These are phyloP conservation scores for Chaetops frenatus DNA, from an alignment of 2,113 vertebrate genomes.

Conservation along the genomic window DNA sequence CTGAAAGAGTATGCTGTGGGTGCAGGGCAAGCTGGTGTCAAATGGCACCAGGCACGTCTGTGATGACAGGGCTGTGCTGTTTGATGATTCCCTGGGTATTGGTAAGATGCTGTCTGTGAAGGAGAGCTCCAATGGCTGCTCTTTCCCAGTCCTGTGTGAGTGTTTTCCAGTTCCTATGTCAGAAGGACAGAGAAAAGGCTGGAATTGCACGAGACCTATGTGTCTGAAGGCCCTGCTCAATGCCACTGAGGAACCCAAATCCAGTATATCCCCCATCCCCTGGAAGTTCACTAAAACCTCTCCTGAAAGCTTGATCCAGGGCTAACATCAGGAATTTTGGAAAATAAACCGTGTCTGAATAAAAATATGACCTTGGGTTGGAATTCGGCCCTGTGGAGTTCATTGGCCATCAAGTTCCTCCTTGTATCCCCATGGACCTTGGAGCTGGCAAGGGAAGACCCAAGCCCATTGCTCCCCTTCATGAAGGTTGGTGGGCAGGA, in stretches of 20 bases:
- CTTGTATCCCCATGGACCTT: neutral
- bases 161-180: neutral
- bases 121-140: neutral
- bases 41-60: fast-evolving
- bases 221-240: neutral
- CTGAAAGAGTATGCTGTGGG: neutral
- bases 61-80: neutral
- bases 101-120: neutral
- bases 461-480: neutral
- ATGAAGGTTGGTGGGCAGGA: neutral
- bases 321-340: neutral
- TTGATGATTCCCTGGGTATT: neutral
- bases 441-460: neutral
- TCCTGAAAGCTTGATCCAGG: neutral
- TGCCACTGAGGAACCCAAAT: neutral
- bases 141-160: neutral
- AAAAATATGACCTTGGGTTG: neutral
- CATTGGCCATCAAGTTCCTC: fast-evolving
- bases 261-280: neutral
- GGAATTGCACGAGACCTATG: fast-evolving
- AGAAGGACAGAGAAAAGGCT: neutral
- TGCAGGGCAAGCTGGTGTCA: neutral
- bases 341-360: neutral
- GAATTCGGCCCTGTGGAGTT: neutral
- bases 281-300: neutral